These are phyloP conservation scores for Acronicta alni DNA, from an alignment of 2,888 invertebrate species.

Conservation along the genomic window DNA sequence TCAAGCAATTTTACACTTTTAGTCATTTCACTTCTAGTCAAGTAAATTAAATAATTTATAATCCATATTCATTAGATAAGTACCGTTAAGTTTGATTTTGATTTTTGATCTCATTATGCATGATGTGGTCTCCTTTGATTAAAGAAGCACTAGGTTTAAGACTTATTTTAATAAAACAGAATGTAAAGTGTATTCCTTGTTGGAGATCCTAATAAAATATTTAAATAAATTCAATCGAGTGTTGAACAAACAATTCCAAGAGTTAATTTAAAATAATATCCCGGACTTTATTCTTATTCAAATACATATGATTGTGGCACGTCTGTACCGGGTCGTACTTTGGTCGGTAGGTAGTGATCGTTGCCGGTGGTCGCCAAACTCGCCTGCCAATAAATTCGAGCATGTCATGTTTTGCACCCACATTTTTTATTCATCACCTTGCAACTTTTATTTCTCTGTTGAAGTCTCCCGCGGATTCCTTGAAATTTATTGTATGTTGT, in stretches of 20 bases:
- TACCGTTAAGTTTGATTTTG: no score
- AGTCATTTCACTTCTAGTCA: no score
- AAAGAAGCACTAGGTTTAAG: no score
- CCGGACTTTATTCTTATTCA: slow-evolving; percentile 6
- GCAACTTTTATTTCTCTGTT: slow-evolving; percentile 45
- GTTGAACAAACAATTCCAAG: background rate
- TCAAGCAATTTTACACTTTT: no score
- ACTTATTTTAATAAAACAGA: no score
- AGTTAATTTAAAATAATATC: background rate
- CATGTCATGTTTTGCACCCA: slow-evolving; percentile 52
- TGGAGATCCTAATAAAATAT: no score
- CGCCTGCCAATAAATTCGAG: slow-evolving; percentile 39
- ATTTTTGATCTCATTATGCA: no score
- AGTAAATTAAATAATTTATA: no score
- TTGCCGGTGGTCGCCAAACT: slow-evolving; percentile 63
- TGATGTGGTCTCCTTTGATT: no score
- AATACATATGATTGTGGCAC: slow-evolving; percentile 1
- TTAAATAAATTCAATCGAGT: no score
- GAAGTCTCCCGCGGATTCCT: slow-evolving; percentile 42
- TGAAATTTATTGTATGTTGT: slow-evolving; percentile 44
- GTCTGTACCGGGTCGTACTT: slow-evolving; percentile 1
- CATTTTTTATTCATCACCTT: slow-evolving; percentile 55
- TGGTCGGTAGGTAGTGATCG: slow-evolving; percentile 43
- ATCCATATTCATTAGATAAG: no score
- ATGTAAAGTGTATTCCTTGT: no score